A percentile compares a stretch with the other conserved stretches of the same genome.
These are phyloP conservation scores for Anastrepha obliqua DNA, from an alignment of 1,140 invertebrate genomes.

Conservation along the genomic window DNA sequence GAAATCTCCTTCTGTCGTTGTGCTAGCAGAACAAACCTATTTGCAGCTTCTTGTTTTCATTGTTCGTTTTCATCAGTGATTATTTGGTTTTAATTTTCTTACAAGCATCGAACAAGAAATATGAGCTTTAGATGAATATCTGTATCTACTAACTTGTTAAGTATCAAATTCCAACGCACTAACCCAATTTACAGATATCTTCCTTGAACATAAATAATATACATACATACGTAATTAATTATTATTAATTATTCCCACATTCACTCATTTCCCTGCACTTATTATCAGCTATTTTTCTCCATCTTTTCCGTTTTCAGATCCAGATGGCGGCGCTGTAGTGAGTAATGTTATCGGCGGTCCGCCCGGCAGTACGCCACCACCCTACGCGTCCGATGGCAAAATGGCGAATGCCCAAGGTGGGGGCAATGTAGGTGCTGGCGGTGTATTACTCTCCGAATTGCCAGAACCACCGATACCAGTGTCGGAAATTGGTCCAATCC, in stretches of 20 bases:
- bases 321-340: constrained; percentile 75
- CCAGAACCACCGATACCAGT: constrained; percentile 93
- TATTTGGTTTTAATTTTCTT: too few relatives aligned
- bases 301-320: constrained; percentile 73
- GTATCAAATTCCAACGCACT: too few relatives aligned
- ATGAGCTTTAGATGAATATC: too few relatives aligned
- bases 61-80: too few relatives aligned
- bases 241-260: neutral
- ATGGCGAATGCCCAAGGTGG: constrained; percentile 27
- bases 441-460: constrained; percentile 86
- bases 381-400: constrained; percentile 66
- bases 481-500: constrained; percentile 94
- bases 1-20: too few relatives aligned
- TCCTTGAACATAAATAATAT: neutral
- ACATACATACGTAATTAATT: neutral
- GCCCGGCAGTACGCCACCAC: constrained; percentile 76
- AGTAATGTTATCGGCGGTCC: constrained; percentile 73
- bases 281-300: constrained; percentile 46
- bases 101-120: too few relatives aligned
- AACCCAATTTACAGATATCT: neutral
- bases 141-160: too few relatives aligned
- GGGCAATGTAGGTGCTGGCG: constrained; percentile 68
- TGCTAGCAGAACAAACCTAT: too few relatives aligned
- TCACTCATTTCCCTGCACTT: constrained; percentile 55
- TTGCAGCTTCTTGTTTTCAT: too few relatives aligned